A percentile compares a stretch with the other conserved stretches of the same genome.
phyloP scores from a whole-genome alignment of 2,113 vertebrate species.

The Sorex araneus region DNA sequence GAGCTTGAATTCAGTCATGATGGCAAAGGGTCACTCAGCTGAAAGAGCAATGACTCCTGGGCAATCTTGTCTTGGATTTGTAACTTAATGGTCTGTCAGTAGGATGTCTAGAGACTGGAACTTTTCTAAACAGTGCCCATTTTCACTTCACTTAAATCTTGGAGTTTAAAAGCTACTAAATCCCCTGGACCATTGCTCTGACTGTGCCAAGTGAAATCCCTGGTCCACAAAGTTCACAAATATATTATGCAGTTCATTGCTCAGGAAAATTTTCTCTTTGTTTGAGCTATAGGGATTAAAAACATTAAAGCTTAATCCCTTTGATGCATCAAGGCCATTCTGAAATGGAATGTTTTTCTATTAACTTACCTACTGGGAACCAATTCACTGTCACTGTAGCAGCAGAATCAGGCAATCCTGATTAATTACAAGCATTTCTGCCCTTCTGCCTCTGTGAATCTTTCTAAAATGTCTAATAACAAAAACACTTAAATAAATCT shows the following conservation, averaged over 20 bases:
- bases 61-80: not conserved
- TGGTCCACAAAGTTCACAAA: conserved; percentile 67
- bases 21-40: not conserved
- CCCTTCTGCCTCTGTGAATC: conserved; percentile 74
- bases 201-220: conserved; percentile 62
- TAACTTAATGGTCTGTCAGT: not conserved
- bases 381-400: conserved; percentile 74
- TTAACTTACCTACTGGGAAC: conserved; percentile 87
- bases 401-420: conserved; percentile 73
- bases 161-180: conserved; percentile 67
- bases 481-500: conserved; percentile 76
- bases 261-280: conserved; percentile 80
- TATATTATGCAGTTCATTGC: conserved; percentile 73
- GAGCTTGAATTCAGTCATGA: conserved; percentile 1
- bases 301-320: conserved; percentile 87
- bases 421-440: conserved; percentile 85
- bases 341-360: conserved; percentile 86
- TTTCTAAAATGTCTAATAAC: conserved; percentile 79
- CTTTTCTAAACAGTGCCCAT: conserved; percentile 30
- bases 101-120: conserved; percentile 19
- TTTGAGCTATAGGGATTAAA: conserved; percentile 85
- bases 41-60: not conserved
- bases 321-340: conserved; percentile 85
- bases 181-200: conserved; percentile 22
- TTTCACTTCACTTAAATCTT: conserved; percentile 54